Evolutionary conservation across 2,797 vertebrate species (phyloP), one percentile per base, ranked within the genome.

Genomic region (Chanos chanos): DNA sequence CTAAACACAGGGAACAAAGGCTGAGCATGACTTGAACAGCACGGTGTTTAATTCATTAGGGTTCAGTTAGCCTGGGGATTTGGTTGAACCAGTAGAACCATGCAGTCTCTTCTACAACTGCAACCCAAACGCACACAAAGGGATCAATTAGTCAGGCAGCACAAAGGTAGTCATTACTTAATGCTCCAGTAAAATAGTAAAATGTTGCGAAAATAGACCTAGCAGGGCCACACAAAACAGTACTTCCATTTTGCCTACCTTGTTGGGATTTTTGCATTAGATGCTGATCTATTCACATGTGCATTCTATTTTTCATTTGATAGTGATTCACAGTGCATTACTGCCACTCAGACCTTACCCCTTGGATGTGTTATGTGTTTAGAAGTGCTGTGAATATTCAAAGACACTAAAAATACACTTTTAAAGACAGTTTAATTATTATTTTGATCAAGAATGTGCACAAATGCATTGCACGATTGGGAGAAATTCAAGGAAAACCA

Each of bases 71-170:
- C 51, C 54, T 24, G 47, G n/a, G 1, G 34, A 19, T 24, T 44
- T 28, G 31, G 3, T 30, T 21, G 36, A n/a, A 28, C 15, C 34
- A 16, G 19, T 27, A 43, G 52, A n/a, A 18, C 36, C 5, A 15
- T 7, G 13, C 25, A 10, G 8, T 19, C 18, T 16, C 28, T 13
- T 19, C 27, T 16, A 24, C 1, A 18, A 13, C 15, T 6, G 1
- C 15, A 13, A 9, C 1, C n/a, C 12, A 43, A n/a, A 34, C 73
- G 7, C 68, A 71, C 59, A 76, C 39, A 13, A 50, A n/a, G n/a
- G n/a, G 75, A 79, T 81, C 76, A 82, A 80, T 77, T 77, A 77
- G n/a, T n/a, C n/a, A 71, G 59, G n/a, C 39, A 19, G 41, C n/a
- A n/a, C n/a, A n/a, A n/a, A n/a, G n/a, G n/a, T n/a, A 71, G 15